Evolutionary conservation across 2,888 invertebrate species (phyloP).

Genomic region (Poecilus cupreus): DNA sequence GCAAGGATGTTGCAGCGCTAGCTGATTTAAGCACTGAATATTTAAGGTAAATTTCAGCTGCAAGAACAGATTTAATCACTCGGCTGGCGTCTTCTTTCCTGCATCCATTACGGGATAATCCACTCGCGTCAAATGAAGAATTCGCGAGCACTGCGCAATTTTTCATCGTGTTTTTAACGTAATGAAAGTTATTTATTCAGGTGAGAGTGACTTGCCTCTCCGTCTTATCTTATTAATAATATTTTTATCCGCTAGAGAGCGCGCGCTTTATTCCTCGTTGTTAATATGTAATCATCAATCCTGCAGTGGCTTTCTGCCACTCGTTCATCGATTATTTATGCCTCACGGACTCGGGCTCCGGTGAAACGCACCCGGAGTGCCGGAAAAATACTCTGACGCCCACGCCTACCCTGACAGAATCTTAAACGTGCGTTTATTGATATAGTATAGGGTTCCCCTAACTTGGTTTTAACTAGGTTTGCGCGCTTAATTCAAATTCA

Average conservation of each 20-base stretch:
- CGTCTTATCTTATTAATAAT: slow-evolving; percentile 54
- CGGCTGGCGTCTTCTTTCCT: not conserved
- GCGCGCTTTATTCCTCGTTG: slow-evolving; percentile 23
- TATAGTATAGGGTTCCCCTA: slow-evolving; percentile 23
- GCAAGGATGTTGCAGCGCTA: too few species aligned
- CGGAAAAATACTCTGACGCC: slow-evolving; percentile 2
- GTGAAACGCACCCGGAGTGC: not conserved
- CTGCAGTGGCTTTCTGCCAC: slow-evolving; percentile 14
- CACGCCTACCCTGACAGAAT: slow-evolving; percentile 3
- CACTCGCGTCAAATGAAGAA: slow-evolving; percentile 42
- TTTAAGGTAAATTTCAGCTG: not conserved
- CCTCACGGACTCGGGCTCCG: not conserved
- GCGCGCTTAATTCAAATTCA: slow-evolving; percentile 32
- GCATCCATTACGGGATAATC: slow-evolving; percentile 48
- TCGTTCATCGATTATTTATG: slow-evolving; percentile 37
- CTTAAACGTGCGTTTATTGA: slow-evolving; percentile 29
- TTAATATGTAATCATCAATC: slow-evolving; percentile 52
- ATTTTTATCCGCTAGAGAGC: slow-evolving; percentile 40
- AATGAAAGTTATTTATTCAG: slow-evolving; percentile 57
- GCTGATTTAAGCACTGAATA: not conserved
- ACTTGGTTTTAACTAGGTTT: slow-evolving; percentile 16
- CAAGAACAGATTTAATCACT: slow-evolving; percentile 40
- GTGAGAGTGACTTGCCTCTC: slow-evolving; percentile 49
- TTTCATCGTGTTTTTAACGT: slow-evolving; percentile 54
- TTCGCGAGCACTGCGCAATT: slow-evolving; percentile 37